These are phyloP conservation scores for Eupithecia inturbata DNA, from an alignment of 2,888 invertebrate genomes.

Conservation along the genomic window DNA sequence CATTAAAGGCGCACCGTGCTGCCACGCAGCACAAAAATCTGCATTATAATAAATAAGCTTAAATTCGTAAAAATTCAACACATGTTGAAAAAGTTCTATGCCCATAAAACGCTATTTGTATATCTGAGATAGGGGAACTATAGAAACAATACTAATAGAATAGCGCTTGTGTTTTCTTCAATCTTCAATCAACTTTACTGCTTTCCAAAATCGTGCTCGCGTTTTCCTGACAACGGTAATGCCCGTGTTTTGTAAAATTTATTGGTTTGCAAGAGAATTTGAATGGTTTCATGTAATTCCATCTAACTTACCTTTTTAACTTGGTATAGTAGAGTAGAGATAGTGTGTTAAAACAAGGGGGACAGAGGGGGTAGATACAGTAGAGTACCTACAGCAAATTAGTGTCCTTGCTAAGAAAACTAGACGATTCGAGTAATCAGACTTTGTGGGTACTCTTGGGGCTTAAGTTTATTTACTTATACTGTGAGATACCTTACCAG, in stretches of 20 bases:
- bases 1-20: no score
- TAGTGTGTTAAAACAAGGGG: background rate
- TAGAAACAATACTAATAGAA: no score
- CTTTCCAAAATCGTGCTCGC: background rate
- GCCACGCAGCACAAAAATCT: no score
- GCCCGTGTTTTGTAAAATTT: background rate
- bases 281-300: background rate
- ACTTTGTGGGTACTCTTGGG: constrained; percentile 11
- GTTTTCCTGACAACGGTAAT: background rate
- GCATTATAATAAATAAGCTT: no score
- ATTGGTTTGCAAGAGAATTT: background rate
- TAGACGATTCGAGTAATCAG: constrained; percentile 11
- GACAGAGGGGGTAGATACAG: background rate
- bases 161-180: no score
- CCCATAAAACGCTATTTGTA: no score
- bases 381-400: constrained; percentile 1
- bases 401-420: constrained; percentile 14
- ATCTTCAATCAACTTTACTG: no score
- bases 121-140: no score
- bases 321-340: background rate
- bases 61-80: no score
- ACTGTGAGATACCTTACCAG: constrained; percentile 2
- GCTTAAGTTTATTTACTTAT: background rate
- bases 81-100: no score
- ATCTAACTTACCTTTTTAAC: background rate